A percentile compares a stretch with the other conserved stretches of the same genome.
Conservation (phyloP, 2,888 invertebrate genomes). For the Parnassius glacialis region DNA sequence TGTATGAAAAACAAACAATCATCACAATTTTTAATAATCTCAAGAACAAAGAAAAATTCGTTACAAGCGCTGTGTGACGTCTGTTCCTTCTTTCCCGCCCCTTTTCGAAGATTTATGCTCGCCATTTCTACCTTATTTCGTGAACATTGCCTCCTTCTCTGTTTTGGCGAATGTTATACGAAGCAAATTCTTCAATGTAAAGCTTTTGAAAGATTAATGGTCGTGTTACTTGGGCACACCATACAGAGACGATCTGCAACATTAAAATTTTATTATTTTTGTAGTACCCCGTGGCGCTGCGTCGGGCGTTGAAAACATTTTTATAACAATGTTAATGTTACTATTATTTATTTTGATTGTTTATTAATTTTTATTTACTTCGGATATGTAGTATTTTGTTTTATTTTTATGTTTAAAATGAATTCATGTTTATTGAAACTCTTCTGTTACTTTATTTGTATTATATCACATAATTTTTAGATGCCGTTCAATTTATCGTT, state of each 20-base stretch:
- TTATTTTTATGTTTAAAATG: no score
- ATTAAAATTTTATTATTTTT: conserved; percentile 59
- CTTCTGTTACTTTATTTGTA: no score
- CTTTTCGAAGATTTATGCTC: conserved; percentile 60
- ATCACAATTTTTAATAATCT: conserved; percentile 44
- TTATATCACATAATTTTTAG: no score
- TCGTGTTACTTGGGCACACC: conserved; percentile 48
- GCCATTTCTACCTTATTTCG: conserved; percentile 35
- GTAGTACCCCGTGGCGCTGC: conserved; percentile 55
- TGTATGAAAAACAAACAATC: conserved; percentile 28
- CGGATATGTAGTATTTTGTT: no score
- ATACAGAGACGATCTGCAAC: conserved; percentile 59
- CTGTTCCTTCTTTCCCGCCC: conserved; percentile 54
- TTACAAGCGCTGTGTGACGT: conserved; percentile 72
- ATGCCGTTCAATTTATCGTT: no score
- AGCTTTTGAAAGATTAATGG: conserved; percentile 38
- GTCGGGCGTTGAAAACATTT: conserved; percentile 43
- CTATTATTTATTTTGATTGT: no score
- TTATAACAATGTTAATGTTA: conserved; percentile 1
- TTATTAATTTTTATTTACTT: no score
- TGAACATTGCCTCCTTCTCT: conserved; percentile 44
- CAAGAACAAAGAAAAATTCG: conserved; percentile 70
- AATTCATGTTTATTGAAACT: no score
- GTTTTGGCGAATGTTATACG: not conserved
- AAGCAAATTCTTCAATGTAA: conserved; percentile 51